A percentile compares a stretch with the other conserved stretches of the same genome.
These are phyloP conservation scores for Hippopotamus amphibius DNA, from an alignment of 2,113 vertebrate genomes.

Conservation along the genomic window DNA sequence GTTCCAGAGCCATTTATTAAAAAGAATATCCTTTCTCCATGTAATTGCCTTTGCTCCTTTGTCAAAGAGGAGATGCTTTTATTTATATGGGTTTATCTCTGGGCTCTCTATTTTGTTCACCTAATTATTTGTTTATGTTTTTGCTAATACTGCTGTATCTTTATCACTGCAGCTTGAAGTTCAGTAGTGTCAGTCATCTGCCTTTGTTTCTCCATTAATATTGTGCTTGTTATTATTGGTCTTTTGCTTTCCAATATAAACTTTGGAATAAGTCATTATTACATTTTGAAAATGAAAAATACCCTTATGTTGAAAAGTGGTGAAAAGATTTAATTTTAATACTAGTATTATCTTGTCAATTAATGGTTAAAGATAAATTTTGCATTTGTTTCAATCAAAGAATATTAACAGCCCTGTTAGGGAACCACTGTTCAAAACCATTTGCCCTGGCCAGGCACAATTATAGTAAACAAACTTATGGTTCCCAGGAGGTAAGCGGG, in stretches of 20 bases:
- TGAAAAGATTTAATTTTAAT: not conserved
- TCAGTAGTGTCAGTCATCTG: not conserved
- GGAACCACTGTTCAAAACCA: not conserved
- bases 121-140: not conserved
- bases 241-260: not conserved
- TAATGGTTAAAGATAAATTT: not conserved
- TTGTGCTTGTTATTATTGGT: not conserved
- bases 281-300: not conserved
- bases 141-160: not conserved
- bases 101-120: not conserved
- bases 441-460: not conserved
- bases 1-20: not conserved
- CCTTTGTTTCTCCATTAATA: not conserved
- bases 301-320: not conserved
- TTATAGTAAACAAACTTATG: not conserved
- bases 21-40: not conserved
- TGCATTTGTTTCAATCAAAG: not conserved
- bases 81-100: not conserved
- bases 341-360: not conserved
- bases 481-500: not conserved
- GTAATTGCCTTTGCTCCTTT: not conserved
- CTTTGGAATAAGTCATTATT: not conserved
- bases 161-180: not conserved
- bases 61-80: not conserved
- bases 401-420: not conserved